These are phyloP conservation scores for Gryllus bimaculatus DNA, from an alignment of 1,140 invertebrate species.

Conservation along the genomic window DNA sequence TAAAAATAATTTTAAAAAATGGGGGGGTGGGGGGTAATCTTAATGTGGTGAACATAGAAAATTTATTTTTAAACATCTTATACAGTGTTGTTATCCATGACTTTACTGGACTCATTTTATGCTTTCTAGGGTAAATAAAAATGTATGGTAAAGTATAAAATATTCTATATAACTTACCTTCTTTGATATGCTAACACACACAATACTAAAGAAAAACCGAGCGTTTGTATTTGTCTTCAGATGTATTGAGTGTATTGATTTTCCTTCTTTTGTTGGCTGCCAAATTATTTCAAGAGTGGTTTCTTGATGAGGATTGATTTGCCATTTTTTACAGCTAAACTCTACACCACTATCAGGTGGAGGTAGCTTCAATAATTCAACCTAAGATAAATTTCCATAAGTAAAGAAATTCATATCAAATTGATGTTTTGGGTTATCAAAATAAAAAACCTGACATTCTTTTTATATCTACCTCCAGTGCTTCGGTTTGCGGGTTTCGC, in stretches of 20 bases:
- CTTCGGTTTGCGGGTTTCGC: not conserved
- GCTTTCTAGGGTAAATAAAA: no score
- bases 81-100: no score
- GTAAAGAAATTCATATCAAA: no score
- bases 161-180: not conserved
- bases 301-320: not conserved
- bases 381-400: not conserved
- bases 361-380: not conserved
- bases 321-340: not conserved
- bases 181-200: not conserved
- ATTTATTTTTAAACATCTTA: no score
- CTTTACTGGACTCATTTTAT: no score
- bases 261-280: not conserved
- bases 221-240: not conserved
- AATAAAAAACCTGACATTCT: no score
- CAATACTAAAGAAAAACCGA: not conserved
- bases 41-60: no score
- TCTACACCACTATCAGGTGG: not conserved
- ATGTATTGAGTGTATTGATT: not conserved
- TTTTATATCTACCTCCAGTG: not conserved
- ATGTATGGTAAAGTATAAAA: no score
- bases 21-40: no score
- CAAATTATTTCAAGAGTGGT: not conserved
- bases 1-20: no score
- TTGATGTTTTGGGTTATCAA: no score